Conservation (phyloP, 2,113 vertebrate species). For the Beaufortia kweichowensis region DNA sequence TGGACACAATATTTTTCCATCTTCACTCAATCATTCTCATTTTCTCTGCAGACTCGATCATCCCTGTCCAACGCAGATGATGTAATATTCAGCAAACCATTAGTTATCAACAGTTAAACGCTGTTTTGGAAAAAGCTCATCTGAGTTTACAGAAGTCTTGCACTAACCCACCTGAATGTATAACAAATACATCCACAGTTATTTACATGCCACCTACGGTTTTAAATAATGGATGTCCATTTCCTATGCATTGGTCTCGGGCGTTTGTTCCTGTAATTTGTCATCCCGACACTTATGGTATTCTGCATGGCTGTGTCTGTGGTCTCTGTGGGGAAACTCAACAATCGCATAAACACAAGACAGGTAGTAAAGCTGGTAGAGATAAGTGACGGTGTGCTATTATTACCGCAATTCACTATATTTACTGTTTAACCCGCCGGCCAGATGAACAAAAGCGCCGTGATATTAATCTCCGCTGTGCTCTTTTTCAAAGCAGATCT, state of each 20-base stretch:
- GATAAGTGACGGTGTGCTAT: slow-evolving; percentile 42
- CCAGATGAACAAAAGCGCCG: slow-evolving; percentile 12
- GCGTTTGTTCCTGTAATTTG: slow-evolving; percentile 46
- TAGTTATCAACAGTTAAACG: background rate
- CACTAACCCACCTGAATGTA: slow-evolving; percentile 3
- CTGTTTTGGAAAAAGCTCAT: background rate
- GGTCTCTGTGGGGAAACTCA: slow-evolving; percentile 32
- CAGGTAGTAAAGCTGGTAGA: slow-evolving; percentile 32
- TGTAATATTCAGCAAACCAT: slow-evolving; percentile 25
- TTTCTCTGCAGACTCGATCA: slow-evolving; percentile 2
- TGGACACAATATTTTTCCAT: background rate
- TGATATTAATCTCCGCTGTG: slow-evolving; percentile 41
- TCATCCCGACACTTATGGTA: slow-evolving; percentile 44
- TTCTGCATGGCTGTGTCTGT: slow-evolving; percentile 37
- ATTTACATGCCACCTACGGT: slow-evolving; percentile 34
- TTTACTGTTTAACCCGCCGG: slow-evolving; percentile 40
- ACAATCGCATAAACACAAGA: slow-evolving; percentile 43
- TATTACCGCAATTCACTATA: slow-evolving; percentile 51
- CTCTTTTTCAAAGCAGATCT: background rate
- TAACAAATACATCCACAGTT: slow-evolving; percentile 28
- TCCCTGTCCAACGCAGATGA: background rate
- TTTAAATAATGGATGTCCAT: slow-evolving; percentile 41
- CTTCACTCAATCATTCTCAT: background rate
- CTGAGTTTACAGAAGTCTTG: background rate
- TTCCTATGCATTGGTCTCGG: slow-evolving; percentile 18